Evolutionary conservation across 2,113 vertebrate genomes (phyloP).

Genomic region (Astatoreochromis straeleni): DNA sequence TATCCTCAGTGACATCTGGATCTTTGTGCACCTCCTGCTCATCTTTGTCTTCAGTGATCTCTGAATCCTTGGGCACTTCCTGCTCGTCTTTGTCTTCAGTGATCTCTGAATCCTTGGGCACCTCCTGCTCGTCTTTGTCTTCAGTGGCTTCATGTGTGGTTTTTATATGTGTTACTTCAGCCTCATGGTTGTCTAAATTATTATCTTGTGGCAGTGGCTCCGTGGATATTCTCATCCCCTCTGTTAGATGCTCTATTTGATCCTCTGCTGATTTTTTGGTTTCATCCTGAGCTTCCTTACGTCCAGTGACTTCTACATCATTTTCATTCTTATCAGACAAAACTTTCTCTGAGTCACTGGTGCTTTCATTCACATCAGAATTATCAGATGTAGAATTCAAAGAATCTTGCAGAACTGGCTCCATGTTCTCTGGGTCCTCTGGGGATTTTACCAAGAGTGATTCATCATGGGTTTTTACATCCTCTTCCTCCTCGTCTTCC

Average conservation of each 20-base stretch:
- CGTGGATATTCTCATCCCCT: neutral
- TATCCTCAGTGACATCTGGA: neutral
- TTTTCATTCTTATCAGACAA: neutral
- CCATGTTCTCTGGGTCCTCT: neutral
- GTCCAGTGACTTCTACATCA: neutral
- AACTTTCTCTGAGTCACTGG: neutral
- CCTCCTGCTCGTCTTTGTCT: neutral
- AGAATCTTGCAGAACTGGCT: neutral
- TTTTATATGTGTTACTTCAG: neutral
- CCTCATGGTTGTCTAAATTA: neutral
- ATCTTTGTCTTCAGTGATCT: neutral
- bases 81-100: neutral
- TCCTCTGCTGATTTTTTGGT: neutral
- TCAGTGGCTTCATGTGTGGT: neutral
- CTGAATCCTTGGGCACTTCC: neutral
- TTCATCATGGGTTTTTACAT: neutral
- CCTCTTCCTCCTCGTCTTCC: conserved; percentile 10
- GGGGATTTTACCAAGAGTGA: neutral
- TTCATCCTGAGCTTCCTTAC: neutral
- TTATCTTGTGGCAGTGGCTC: neutral
- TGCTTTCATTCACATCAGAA: neutral
- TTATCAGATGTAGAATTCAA: neutral
- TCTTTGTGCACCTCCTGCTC: neutral
- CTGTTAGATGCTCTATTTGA: neutral
- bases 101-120: neutral